Base-by-base conservation (phyloP, 2,888 invertebrate genomes). In the Ditula angustiorana region DNA sequence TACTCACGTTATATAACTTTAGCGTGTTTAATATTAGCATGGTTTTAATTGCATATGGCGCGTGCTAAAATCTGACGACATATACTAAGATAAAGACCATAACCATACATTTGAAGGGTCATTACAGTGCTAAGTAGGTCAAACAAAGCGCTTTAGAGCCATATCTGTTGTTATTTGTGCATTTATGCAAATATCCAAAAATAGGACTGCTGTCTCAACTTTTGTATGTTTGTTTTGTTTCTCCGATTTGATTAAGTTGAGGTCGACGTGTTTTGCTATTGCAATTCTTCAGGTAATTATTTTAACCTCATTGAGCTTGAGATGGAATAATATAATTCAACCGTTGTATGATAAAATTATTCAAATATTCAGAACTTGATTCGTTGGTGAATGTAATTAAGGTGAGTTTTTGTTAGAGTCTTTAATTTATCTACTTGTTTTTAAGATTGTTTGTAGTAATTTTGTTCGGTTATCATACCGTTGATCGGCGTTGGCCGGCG, bases 171-270 rank as follows among this genome's bases (percentile, higher is more conserved):
- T 37, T 44, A 52, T 21, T 41, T 41, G 50, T 50, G 26, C 35
- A 60, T 50, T 52, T 30, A 52, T 60, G 41, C 28, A 61, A 33
- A 41, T 52, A 44, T 52, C 21, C 19, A 13, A 60, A 58, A 57
- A 35, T 24, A 60, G 23, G 16, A 49, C 24, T 52, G 11, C 33
- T 21, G 44, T 61, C 30, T 33, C 13, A 28, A 28, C 46, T 44
- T 61, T 53, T 44, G 33, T 44, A 61, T 53, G 61, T 61, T 61
- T 33, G 44, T 61, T 61, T 46, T 24, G 44, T 44, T 60, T n/a
- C 50, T 21, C 23, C 30, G n/a, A 30, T 61, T 61, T 60, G 60
- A 60, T 50, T 53, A 33, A 53, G 19, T 24, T 33, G 24, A 28
- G 23, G n/a, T 8, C 4, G 16, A 47, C 53, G 60, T 49, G 46